A percentile compares a stretch with the other conserved stretches of the same genome.
Evolutionary conservation across 2,797 vertebrate species (phyloP).

Genomic region (Xenops minutus): DNA sequence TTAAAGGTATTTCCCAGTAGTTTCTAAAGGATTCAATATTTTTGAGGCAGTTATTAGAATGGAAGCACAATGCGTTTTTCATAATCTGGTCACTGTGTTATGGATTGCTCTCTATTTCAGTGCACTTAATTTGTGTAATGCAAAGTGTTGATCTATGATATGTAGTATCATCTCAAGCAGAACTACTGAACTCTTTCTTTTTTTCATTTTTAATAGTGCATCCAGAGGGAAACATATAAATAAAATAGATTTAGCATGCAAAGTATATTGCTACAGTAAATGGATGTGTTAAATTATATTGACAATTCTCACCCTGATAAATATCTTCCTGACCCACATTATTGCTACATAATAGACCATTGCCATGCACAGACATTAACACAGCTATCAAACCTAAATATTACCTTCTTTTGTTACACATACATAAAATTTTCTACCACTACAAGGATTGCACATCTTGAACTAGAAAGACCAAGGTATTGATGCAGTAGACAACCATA

Average conservation of each 20-base stretch:
- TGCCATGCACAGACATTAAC: slow-evolving; percentile 40
- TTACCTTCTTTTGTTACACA: slow-evolving; percentile 44
- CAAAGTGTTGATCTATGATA: slow-evolving; percentile 17
- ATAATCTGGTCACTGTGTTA: slow-evolving; percentile 45
- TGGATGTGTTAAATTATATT: slow-evolving; percentile 52
- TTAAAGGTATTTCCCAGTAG: not conserved
- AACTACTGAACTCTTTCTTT: slow-evolving; percentile 37
- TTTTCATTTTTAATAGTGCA: slow-evolving; percentile 31
- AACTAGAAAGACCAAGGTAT: slow-evolving; percentile 43
- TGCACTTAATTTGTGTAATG: slow-evolving; percentile 58
- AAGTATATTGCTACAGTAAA: slow-evolving; percentile 43
- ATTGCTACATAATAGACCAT: slow-evolving; percentile 43
- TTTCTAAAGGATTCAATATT: slow-evolving; percentile 30
- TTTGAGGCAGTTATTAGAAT: slow-evolving; percentile 50
- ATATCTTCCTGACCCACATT: slow-evolving; percentile 61
- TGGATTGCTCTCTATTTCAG: not conserved
- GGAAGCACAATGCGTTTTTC: slow-evolving; percentile 35
- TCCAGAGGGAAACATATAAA: slow-evolving; percentile 26
- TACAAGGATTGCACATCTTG: slow-evolving; percentile 17
- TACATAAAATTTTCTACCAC: slow-evolving; percentile 57
- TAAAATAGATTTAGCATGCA: slow-evolving; percentile 49
- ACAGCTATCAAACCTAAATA: slow-evolving; percentile 57
- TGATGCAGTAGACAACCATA: slow-evolving; percentile 44
- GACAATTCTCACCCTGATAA: slow-evolving; percentile 59
- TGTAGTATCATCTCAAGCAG: not conserved